These are phyloP conservation scores for Rhinopithecus roxellana DNA, from an alignment of 2,113 vertebrate genomes.

Conservation along the genomic window DNA sequence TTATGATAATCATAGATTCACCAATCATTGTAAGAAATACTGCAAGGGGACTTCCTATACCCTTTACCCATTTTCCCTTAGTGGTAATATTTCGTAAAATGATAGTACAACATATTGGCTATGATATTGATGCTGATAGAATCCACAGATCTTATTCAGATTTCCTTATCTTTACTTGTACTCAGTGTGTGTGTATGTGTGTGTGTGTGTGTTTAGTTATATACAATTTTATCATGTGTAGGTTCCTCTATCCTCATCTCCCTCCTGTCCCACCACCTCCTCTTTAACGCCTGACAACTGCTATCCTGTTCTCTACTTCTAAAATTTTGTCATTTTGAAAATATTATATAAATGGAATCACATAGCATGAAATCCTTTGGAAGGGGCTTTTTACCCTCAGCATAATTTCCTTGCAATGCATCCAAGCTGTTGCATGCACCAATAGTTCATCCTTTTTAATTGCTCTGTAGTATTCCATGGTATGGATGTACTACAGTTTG, in stretches of 20 bases:
- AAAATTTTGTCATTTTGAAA: slow-evolving; percentile 40
- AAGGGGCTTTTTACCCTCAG: neutral
- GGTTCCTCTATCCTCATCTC: neutral
- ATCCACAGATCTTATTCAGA: neutral
- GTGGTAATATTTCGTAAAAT: neutral
- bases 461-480: neutral
- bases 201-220: neutral
- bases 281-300: neutral
- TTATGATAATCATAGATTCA: neutral
- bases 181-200: neutral
- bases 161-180: neutral
- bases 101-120: neutral
- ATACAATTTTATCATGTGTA: neutral
- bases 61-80: neutral
- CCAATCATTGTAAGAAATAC: neutral
- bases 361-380: neutral
- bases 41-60: neutral
- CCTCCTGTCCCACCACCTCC: neutral
- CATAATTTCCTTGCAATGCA: neutral
- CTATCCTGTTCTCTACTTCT: neutral
- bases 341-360: neutral
- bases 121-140: neutral
- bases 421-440: neutral
- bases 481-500: neutral
- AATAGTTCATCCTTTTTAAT: neutral